Evolutionary conservation across 1,140 invertebrate genomes (phyloP).

Genomic region (Arctopsyche grandis): DNA sequence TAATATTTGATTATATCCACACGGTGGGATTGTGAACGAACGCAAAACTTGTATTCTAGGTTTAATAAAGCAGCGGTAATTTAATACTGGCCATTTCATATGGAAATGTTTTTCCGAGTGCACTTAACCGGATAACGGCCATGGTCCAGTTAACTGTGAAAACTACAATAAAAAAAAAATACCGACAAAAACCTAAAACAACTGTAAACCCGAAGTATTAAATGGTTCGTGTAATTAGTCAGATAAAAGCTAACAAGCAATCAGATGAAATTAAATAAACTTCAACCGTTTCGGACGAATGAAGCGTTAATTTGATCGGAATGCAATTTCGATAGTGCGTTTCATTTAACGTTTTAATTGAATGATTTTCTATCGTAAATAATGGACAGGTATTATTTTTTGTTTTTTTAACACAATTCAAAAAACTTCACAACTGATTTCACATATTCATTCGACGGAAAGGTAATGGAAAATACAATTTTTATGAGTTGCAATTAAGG

Average conservation of each 20-base stretch:
- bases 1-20: too few species aligned
- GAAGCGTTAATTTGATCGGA: not conserved
- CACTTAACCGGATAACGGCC: not conserved
- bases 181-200: not conserved
- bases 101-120: not conserved
- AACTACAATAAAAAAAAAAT: not conserved
- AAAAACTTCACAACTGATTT: too few species aligned
- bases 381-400: too few species aligned
- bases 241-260: conserved; percentile 29
- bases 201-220: not conserved
- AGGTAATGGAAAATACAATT: too few species aligned
- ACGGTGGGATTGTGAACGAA: too few species aligned
- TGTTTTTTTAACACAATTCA: too few species aligned
- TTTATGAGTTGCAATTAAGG: too few species aligned
- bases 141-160: conserved; percentile 13
- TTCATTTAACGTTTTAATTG: too few species aligned
- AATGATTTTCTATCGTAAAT: too few species aligned
- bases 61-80: too few species aligned
- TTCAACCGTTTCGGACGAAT: not conserved
- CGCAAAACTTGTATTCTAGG: too few species aligned
- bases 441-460: too few species aligned
- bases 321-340: not conserved
- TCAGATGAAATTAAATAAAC: conserved; percentile 21
- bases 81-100: not conserved
- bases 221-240: conserved; percentile 27